phyloP scores from a whole-genome alignment of 2,888 invertebrate species.

The Sarcophaga subvicina region DNA sequence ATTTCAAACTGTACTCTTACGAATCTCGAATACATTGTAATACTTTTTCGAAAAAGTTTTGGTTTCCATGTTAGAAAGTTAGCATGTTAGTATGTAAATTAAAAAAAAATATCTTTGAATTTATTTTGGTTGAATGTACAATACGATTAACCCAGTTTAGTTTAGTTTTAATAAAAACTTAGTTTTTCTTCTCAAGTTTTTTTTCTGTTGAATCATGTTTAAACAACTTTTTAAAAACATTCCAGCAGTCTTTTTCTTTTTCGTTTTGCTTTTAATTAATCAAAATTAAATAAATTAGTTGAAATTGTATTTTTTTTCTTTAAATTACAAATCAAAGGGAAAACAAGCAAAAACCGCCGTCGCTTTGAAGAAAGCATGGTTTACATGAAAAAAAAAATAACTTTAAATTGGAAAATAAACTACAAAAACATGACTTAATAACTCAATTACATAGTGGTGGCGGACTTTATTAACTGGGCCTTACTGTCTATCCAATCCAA shows the following conservation, averaged over 20 bases:
- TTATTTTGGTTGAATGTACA: background rate
- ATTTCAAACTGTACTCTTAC: too few relatives aligned
- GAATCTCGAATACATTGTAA: too few relatives aligned
- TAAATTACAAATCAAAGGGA: slow-evolving; percentile 30
- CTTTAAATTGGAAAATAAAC: slow-evolving; percentile 6
- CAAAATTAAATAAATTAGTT: slow-evolving; percentile 67
- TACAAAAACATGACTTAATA: slow-evolving; percentile 14
- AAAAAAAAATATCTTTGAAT: too few relatives aligned
- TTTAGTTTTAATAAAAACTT: slow-evolving; percentile 16
- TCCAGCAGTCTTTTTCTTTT: slow-evolving; percentile 4
- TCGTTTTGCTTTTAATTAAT: slow-evolving; percentile 49
- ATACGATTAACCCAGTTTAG: slow-evolving; percentile 56
- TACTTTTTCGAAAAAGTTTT: too few relatives aligned
- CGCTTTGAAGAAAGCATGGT: slow-evolving; percentile 31
- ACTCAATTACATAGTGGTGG: slow-evolving; percentile 52
- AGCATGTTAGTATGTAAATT: too few relatives aligned
- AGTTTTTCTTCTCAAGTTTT: background rate
- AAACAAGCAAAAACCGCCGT: slow-evolving; percentile 28
- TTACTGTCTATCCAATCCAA: too few relatives aligned
- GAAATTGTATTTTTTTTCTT: slow-evolving; percentile 39
- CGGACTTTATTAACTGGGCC: background rate
- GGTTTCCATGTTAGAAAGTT: too few relatives aligned
- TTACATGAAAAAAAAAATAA: slow-evolving; percentile 11
- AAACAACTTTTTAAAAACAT: slow-evolving; percentile 20
- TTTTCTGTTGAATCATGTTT: slow-evolving; percentile 55